Conservation (phyloP, 1,140 invertebrate genomes). For the Eciton burchellii region DNA sequence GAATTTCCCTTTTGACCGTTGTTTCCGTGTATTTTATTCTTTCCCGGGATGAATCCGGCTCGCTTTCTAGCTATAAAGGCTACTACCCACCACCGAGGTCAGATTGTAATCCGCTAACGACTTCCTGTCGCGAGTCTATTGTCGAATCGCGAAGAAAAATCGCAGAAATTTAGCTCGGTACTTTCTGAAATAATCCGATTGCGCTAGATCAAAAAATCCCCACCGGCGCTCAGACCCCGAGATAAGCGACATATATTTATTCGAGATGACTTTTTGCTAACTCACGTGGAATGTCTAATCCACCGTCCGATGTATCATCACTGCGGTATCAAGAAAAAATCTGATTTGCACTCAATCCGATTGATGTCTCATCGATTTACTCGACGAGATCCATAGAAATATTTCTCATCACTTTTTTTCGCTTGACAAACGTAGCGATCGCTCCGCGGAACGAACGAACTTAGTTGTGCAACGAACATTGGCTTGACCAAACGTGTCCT, state of each 20-base stretch:
- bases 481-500: slow-evolving; percentile 64
- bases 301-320: slow-evolving; percentile 70
- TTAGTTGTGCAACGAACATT: slow-evolving; percentile 58
- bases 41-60: background rate
- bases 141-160: background rate
- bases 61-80: slow-evolving; percentile 6
- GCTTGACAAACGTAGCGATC: background rate
- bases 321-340: slow-evolving; percentile 67
- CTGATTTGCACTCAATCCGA: slow-evolving; percentile 6
- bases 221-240: too few relatives aligned
- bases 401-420: slow-evolving; percentile 17
- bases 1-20: background rate
- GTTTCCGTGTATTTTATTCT: background rate
- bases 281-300: slow-evolving; percentile 67
- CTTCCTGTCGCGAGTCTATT: background rate
- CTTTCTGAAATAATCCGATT: background rate
- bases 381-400: background rate
- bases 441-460: background rate
- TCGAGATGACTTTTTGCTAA: slow-evolving; percentile 48
- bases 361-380: background rate
- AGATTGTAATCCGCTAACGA: background rate
- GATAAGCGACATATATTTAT: too few relatives aligned
- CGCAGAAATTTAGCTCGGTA: background rate
- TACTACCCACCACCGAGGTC: slow-evolving; percentile 6
- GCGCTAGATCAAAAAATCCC: background rate